Evolutionary conservation across 1,140 invertebrate genomes (phyloP), one percentile per base, ranked within the genome.

Genomic region (Drosophila arawakana): DNA sequence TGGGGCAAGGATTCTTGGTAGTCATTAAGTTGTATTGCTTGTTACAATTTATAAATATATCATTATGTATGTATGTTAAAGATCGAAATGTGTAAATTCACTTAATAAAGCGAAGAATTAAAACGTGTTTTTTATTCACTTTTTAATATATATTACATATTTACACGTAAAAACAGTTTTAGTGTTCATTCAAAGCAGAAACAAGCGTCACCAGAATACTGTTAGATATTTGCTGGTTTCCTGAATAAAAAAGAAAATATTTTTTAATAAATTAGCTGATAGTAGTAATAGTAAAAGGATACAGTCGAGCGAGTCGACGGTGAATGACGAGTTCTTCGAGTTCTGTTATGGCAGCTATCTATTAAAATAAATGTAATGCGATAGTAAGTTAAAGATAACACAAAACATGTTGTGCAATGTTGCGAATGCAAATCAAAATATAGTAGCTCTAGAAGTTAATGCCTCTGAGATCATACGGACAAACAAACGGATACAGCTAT

Each of bases 11-110:
- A 89, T 76, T 73, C 70, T 81, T 78, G 75, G 75, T 89, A 89
- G 84, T 90, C 85, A 85, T 85, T 88, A 89, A 89, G 85, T 78
- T 82, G 77, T 88, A 88, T 80, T 88, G 77, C 78, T 88, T 88
- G 84, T 88, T 88, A 89, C 81, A 82, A 61, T 46, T 76, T 66
- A 65, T 73, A 66, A 69, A 70, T 73, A 55, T 78, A 74, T 75
- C 82, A 30, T 21, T 57, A 49, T 77, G 7, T 86, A 80, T 73
- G 84, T 84, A 80, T 73, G 84, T 84, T 89, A 80, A 80, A 74
- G 67, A 81, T 86, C 70, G 63, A 81, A 73, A 73, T 49, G 63
- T 83, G 69, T 80, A 77, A 84, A 80, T 84, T 73, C 73, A 46
- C 71, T 52, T 68, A 59, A 88, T 88, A 88, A 74, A 86, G 67